Evolutionary conservation across 2,113 vertebrate genomes (phyloP), one percentile per base, ranked within the genome.

Genomic region (Craseonycteris thonglongyai): DNA sequence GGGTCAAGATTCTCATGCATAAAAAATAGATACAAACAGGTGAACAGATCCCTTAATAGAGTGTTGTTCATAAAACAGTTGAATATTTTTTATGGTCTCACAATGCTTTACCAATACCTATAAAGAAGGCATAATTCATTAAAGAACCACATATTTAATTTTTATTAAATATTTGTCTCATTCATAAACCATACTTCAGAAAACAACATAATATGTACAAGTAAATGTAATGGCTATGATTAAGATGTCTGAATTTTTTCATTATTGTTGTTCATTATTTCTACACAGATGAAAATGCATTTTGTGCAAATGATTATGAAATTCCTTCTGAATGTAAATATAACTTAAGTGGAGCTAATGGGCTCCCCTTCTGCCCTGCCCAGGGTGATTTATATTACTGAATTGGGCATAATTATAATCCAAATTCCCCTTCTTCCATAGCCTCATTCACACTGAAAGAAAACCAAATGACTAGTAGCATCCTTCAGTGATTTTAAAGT

Each of bases 401-500:
- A 95, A 83, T 8, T 24, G 33, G 65, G 72, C 22, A 10, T 26
- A 51, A 59, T 24, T 68, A 47, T 51, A 96, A 85, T 85, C 35
- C 40, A 22, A 87, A n/a, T 63, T 47, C 30, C 40, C 95, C 38
- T 5, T 85, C 72, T 88, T 80, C 69, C 93, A 94, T 88, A 96
- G 82, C 56, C 76, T 47, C 75, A 83, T 49, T 95, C 51, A 58
- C 10, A 78, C 3, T 18, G 72, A 96, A 96, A 94, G 78, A 59
- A 97, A 96, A 95, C 38, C 75, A 88, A 93, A 93, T 65, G 95
- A 94, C 76, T 91, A 38, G 96, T 45, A 96, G 95, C 65, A 91
- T 97, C 96, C 94, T 90, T 93, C 95, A 92, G 66, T 96, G 94
- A 93, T 76, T 96, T 97, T 81, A 97, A 86, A 96, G 88, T 78